Conservation (phyloP, 1,140 invertebrate species). For the Macrobrachium rosenbergii region DNA sequence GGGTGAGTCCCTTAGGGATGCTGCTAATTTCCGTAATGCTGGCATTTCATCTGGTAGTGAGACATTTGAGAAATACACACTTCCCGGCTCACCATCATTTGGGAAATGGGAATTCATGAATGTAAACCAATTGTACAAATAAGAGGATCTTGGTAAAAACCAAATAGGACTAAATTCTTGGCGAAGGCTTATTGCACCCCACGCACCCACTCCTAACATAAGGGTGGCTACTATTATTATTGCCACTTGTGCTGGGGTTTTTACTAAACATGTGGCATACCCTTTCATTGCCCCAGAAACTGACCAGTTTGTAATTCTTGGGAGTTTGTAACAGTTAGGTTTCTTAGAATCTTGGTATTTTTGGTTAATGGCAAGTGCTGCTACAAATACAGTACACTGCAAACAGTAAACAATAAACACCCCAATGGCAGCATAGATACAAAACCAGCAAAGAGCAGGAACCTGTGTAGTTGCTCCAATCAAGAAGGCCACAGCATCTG, state of each 20-base stretch:
- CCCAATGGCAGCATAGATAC: constrained; percentile 72
- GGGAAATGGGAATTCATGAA: constrained; percentile 50
- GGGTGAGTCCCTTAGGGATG: constrained; percentile 73
- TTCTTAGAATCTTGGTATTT: constrained; percentile 68
- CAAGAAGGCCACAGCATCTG: constrained; percentile 77
- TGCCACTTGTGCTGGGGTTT: constrained; percentile 66
- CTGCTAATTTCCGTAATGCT: constrained; percentile 74
- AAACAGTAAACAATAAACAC: constrained; percentile 73
- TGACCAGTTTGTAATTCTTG: background rate
- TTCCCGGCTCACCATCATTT: constrained; percentile 71
- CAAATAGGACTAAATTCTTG: constrained; percentile 74
- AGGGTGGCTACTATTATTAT: constrained; percentile 70
- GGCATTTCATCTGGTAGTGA: constrained; percentile 77
- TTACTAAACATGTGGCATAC: constrained; percentile 18
- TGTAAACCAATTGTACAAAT: constrained; percentile 53
- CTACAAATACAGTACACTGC: constrained; percentile 75
- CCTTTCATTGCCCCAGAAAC: background rate
- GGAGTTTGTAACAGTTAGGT: too few species aligned
- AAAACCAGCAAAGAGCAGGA: constrained; percentile 73
- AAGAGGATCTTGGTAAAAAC: constrained; percentile 73
- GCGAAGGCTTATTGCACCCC: constrained; percentile 71
- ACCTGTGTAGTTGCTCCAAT: constrained; percentile 76
- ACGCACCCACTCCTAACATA: constrained; percentile 67
- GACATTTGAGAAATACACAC: constrained; percentile 43
- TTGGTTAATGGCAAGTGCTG: constrained; percentile 74